Percentiles rank a stretch among this genome's conserved stretches.
Evolutionary conservation across 2,888 invertebrate species (phyloP).

Genomic region (Amphiduros pacificus): DNA sequence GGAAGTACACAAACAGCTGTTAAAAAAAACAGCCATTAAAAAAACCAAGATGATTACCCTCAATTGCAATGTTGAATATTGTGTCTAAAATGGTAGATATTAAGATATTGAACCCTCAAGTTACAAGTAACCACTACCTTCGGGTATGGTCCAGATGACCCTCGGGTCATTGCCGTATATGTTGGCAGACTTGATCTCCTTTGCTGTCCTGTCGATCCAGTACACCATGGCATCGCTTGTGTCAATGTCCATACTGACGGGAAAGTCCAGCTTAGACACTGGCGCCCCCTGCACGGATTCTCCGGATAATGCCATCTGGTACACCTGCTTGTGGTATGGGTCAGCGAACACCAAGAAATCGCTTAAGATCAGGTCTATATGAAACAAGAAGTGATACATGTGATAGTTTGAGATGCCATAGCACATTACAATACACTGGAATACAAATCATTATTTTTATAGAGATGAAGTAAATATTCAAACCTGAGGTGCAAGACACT

Average conservation of each 20-base stretch:
- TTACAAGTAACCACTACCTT: too few relatives aligned
- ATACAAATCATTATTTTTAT: background rate
- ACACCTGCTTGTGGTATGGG: slow-evolving; percentile 19
- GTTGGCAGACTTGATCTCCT: background rate
- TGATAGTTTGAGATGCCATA: too few relatives aligned
- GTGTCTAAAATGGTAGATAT: too few relatives aligned
- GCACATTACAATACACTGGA: background rate
- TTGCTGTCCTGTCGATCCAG: slow-evolving; percentile 11
- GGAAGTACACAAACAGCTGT: too few relatives aligned
- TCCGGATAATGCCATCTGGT: slow-evolving; percentile 1
- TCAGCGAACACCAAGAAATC: slow-evolving; percentile 24
- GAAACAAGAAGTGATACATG: too few relatives aligned
- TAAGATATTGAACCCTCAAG: too few relatives aligned
- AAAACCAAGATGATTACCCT: too few relatives aligned
- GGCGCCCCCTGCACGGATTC: slow-evolving; percentile 3
- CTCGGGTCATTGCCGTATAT: slow-evolving; percentile 1
- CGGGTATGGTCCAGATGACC: slow-evolving; percentile 5
- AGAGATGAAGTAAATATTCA: background rate
- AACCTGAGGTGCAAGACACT: slow-evolving; percentile 14
- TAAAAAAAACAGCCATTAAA: too few relatives aligned
- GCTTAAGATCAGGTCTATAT: background rate
- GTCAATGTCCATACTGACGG: slow-evolving; percentile 13
- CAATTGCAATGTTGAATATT: too few relatives aligned
- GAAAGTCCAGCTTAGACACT: slow-evolving; percentile 13
- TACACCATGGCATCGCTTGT: background rate